phyloP scores from a whole-genome alignment of 2,888 invertebrate genomes.

The Sarcophaga rosellei region DNA sequence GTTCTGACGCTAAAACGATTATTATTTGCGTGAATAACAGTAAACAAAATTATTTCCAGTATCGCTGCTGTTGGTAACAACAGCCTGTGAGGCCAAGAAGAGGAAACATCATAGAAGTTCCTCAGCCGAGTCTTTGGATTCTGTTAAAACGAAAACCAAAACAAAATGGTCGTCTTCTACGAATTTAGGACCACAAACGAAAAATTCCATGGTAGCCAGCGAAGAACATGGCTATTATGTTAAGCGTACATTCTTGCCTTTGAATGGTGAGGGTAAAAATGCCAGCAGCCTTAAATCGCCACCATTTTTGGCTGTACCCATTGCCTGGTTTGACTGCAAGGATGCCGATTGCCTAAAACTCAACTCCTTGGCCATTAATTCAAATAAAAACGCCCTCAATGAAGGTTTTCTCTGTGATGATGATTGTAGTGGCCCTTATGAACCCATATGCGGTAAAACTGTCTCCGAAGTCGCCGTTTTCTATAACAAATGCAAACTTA shows the following conservation, averaged over 20 bases:
- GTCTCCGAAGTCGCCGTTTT: constrained; percentile 76
- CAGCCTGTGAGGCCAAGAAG: constrained; percentile 71
- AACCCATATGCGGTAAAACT: constrained; percentile 76
- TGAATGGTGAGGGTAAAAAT: constrained; percentile 41
- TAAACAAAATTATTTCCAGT: constrained; percentile 27
- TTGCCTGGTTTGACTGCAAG: constrained; percentile 75
- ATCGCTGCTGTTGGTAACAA: constrained; percentile 69
- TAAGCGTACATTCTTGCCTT: constrained; percentile 75
- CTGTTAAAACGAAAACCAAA: constrained; percentile 75
- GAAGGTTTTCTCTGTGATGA: constrained; percentile 77
- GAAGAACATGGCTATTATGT: constrained; percentile 78
- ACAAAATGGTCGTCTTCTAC: constrained; percentile 78
- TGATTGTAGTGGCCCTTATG: constrained; percentile 75
- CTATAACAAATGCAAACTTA: constrained; percentile 77
- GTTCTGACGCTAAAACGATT: background rate
- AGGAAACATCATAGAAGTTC: constrained; percentile 72
- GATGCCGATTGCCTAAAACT: constrained; percentile 69
- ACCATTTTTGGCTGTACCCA: constrained; percentile 76
- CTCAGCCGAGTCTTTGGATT: constrained; percentile 66
- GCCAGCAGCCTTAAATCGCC: constrained; percentile 71
- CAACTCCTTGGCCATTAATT: constrained; percentile 73
- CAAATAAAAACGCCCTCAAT: constrained; percentile 71
- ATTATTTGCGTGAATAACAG: background rate
- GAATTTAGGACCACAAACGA: constrained; percentile 68
- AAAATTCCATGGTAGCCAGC: constrained; percentile 73